Evolutionary conservation across 2,797 vertebrate genomes (phyloP), one percentile per base, ranked within the genome.

Genomic region (Epinephelus coioides): DNA sequence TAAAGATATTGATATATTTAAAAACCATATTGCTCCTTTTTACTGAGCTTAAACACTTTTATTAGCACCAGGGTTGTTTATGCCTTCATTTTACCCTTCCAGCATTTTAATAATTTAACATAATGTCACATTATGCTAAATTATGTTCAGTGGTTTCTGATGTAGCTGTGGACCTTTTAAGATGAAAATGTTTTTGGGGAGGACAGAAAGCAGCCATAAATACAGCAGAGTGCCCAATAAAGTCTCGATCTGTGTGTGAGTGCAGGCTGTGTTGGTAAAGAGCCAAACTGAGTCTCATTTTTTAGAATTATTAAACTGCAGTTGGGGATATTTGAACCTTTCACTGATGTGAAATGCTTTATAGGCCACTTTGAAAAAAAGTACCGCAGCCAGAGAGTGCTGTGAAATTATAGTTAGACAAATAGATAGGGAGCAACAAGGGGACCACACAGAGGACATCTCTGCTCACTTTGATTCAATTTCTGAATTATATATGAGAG

Each of bases 361-460:
- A 87, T 44, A 60, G 72, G 53, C 67, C 69, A 30, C 71, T 64
- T 73, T 34, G 30, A 6, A 2, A 53, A 53, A 61, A 63, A 25
- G 38, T 50, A n/a, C 59, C 74, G 62, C 44, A 78, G 53, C 57
- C 65, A 78, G 15, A 77, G 34, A 46, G 63, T n/a, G 68, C 25
- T 56, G 27, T 25, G 50, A 69, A 64, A 72, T 55, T 25, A 46
- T 6, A 66, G 25, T 27, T 6, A 4, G 17, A 61, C 21, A 73
- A 53, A 10, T 62, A 70, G 76, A 47, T 21, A 14, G 17, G 79
- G 21, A 84, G 71, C 72, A 88, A 86, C 79, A 86, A 70, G 75
- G 34, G 34, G 7, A 34, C 34, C 34, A 17, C n/a, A 50, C 50
- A 47, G 40, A 60, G 56, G 40, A 62, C 47, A 54, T 10, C 1